A percentile compares a stretch with the other conserved stretches of the same genome.
These are phyloP conservation scores for Acanthurus leucopareius DNA, from an alignment of 2,797 vertebrate genomes.

Conservation along the genomic window DNA sequence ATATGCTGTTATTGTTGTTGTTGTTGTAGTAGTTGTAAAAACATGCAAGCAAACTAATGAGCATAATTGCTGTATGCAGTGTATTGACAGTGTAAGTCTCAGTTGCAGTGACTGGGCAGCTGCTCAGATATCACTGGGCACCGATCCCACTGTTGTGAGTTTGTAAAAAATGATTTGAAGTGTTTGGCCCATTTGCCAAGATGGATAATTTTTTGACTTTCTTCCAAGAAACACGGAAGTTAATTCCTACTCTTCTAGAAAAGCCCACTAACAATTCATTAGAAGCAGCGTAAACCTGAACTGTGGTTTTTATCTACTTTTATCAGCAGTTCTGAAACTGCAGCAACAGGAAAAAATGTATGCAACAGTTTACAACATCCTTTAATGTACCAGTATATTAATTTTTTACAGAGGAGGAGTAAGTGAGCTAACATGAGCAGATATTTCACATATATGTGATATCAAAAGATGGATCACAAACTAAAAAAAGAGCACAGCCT, in stretches of 20 bases:
- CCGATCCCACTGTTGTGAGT: conserved; percentile 35
- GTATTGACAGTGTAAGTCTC: neutral
- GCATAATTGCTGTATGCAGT: neutral
- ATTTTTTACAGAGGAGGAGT: neutral
- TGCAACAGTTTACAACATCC: neutral
- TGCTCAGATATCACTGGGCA: conserved; percentile 45
- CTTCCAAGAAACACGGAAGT: conserved; percentile 49
- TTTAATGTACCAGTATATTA: neutral
- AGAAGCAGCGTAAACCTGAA: conserved; percentile 16
- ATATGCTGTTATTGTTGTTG: neutral
- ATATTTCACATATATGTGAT: neutral
- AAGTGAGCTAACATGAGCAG: neutral
- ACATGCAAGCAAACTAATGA: conserved; percentile 13
- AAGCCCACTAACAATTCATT: neutral
- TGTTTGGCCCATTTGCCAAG: conserved; percentile 18
- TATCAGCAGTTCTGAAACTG: neutral
- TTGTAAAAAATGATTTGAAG: conserved; percentile 42
- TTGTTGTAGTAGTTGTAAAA: neutral
- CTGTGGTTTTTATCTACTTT: neutral
- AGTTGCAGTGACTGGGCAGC: conserved; percentile 24
- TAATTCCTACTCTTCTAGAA: conserved; percentile 10
- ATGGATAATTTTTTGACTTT: conserved; percentile 30
- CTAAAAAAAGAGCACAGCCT: neutral
- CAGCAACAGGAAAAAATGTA: no score
- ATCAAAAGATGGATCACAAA: neutral